Base-by-base conservation (phyloP, 2,113 vertebrate genomes). In the Saccopteryx bilineata region DNA sequence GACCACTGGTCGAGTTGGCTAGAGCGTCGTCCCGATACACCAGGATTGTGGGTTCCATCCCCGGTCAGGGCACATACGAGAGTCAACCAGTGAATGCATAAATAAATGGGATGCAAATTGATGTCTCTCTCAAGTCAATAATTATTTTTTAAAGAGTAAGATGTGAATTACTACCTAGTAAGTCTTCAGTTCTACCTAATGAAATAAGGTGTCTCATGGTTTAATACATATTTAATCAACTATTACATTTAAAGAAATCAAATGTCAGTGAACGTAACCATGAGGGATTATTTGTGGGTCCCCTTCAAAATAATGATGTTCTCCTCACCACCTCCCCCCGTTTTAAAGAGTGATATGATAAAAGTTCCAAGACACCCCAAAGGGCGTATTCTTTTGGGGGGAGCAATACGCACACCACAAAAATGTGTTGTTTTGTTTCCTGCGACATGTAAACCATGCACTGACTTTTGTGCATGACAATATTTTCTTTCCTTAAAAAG, bases 301-400 rank as follows among this genome's bases (percentile, higher is more conserved):
- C 78, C 46, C 75, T 90, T 72, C 54, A 94, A 95, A 81, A n/a
- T 69, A 60, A 90, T 52, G 14, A 80, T 50, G 74, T 50, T 39
- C 9, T 50, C 46, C 15, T 92, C 11, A 39, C 39, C 3, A 39
- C 39, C 39, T 9, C 5, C 50, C 28, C 24, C 75, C 75, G 50
- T 90, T 79, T 71, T 19, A 91, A 58, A 97, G 96, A 98, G 93
- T 97, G 93, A 97, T 97, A 95, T 88, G 93, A 97, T 91, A 96
- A 92, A 98, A 96, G 79, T 85, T 83, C 13, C 19, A 66, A 46
- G 61, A 60, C 24, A 92, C 72, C 63, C 23, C 39, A 48, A 93
- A 96, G 60, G 61, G 58, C 69, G 84, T 61, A 88, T n/a, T 21
- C 50, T 72, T 89, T 60, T 60, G 13, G 26, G 13, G 6, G 65